phyloP scores from a whole-genome alignment of 2,797 vertebrate species.

The Sebastiscus albofasciatus region DNA sequence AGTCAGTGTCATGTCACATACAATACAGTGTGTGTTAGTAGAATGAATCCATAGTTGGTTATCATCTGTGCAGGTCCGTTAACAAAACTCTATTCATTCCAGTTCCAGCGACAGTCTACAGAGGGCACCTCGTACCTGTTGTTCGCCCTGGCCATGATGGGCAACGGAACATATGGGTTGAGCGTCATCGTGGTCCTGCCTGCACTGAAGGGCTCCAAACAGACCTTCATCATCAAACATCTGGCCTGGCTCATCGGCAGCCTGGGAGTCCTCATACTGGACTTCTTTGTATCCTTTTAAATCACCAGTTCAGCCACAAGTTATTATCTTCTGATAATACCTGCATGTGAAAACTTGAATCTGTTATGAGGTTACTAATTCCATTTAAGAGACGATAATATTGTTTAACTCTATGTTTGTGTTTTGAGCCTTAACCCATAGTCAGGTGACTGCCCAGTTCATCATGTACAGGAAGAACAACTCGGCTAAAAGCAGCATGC shows the following conservation, averaged over 20 bases:
- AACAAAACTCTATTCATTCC: background rate
- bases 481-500: background rate
- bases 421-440: constrained; percentile 50
- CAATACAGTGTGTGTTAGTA: background rate
- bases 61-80: background rate
- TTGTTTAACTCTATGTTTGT: background rate
- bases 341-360: background rate
- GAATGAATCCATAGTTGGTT: background rate
- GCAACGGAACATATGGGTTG: constrained; percentile 76
- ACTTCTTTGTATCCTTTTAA: constrained; percentile 81
- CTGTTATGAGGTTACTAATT: background rate
- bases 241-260: constrained; percentile 83
- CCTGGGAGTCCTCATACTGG: constrained; percentile 80
- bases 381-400: background rate
- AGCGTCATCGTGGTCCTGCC: constrained; percentile 79
- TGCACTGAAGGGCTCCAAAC: constrained; percentile 50
- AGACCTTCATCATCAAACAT: constrained; percentile 74
- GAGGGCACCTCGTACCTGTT: constrained; percentile 80
- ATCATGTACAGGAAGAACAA: constrained; percentile 68
- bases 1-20: background rate
- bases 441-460: constrained; percentile 77
- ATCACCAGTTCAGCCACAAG: background rate
- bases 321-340: background rate
- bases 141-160: constrained; percentile 77
- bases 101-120: constrained; percentile 78